Percentiles rank a stretch among this genome's conserved stretches.
These are phyloP conservation scores for Corydoras sp. DNA, from an alignment of 2,113 vertebrate genomes.

Conservation along the genomic window DNA sequence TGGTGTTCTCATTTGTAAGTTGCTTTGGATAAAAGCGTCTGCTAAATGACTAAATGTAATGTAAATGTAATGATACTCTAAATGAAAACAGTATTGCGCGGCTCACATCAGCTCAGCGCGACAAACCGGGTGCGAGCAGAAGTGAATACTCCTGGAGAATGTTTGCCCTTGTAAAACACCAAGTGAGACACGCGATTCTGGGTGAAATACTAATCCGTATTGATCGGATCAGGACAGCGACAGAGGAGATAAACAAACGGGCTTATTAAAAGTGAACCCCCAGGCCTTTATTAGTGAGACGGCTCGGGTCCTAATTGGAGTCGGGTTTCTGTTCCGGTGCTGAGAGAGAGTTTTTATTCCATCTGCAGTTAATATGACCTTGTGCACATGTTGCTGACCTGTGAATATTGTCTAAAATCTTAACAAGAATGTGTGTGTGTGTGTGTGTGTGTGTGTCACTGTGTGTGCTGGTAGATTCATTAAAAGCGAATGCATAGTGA, in stretches of 20 bases:
- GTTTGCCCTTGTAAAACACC: conserved; percentile 38
- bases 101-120: not conserved
- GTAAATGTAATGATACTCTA: too few species aligned
- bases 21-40: too few species aligned
- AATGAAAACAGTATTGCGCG: too few species aligned
- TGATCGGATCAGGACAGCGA: conserved; percentile 48
- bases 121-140: not conserved
- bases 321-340: conserved; percentile 34
- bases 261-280: conserved; percentile 44
- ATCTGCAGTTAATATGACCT: conserved; percentile 37
- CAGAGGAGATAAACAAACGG: conserved; percentile 54
- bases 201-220: conserved; percentile 56
- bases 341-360: conserved; percentile 13
- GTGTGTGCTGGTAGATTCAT: conserved; percentile 48
- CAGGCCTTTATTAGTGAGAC: conserved; percentile 45
- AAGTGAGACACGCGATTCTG: conserved; percentile 42
- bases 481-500: conserved; percentile 46
- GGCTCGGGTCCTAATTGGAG: conserved; percentile 36
- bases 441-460: conserved; percentile 14
- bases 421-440: not conserved
- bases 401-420: conserved; percentile 19
- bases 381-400: conserved; percentile 35
- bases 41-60: too few species aligned
- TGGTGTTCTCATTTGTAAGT: too few species aligned
- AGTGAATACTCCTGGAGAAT: conserved; percentile 21